Evolutionary conservation across 2,888 invertebrate species (phyloP), one percentile per base, ranked within the genome.

Genomic region (Xestia c-nigrum): DNA sequence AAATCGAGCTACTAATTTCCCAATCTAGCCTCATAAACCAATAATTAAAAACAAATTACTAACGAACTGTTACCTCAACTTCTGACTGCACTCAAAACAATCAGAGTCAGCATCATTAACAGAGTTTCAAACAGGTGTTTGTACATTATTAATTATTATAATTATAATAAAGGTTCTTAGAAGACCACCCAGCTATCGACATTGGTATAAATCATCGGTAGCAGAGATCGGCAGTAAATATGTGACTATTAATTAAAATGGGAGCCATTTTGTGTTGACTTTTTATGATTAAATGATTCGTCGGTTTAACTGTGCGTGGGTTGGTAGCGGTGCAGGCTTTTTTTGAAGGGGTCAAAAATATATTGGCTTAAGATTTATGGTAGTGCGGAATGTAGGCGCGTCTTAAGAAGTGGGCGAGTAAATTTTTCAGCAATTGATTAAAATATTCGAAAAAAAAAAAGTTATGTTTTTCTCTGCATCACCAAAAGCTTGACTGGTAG

Each of bases 91-190:
- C n/a, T 80, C 74, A 75, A 83, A 84, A 81, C 76, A 78, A 76
- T 76, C 78, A 72, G 31, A 78, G 47, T 46, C 66, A 57, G 83
- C 71, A 72, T 76, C 71, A 86, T 87, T 81, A 88, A 77, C 83
- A 74, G 77, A 74, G 61, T 21, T 74, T 67, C 76, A 78, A 88
- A 86, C 90, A 89, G 89, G 88, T 90, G 90, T 86, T 85, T 75
- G 52, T 85, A 31, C 76, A 81, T 81, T 84, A 87, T 89, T 89
- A 87, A 89, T 89, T 87, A 87, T 87, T 85, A 72, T 77, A 43
- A 64, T 77, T 84, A 85, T 84, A 78, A 80, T 80, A 81, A 78
- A 82, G 78, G 75, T 80, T 80, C 74, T 81, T 81, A 67, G 71
- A 68, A 78, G 83, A 85, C 89, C 88, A 89, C 88, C 88, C 89